Evolutionary conservation across 2,797 vertebrate species (phyloP).

Genomic region (Helostoma temminkii): DNA sequence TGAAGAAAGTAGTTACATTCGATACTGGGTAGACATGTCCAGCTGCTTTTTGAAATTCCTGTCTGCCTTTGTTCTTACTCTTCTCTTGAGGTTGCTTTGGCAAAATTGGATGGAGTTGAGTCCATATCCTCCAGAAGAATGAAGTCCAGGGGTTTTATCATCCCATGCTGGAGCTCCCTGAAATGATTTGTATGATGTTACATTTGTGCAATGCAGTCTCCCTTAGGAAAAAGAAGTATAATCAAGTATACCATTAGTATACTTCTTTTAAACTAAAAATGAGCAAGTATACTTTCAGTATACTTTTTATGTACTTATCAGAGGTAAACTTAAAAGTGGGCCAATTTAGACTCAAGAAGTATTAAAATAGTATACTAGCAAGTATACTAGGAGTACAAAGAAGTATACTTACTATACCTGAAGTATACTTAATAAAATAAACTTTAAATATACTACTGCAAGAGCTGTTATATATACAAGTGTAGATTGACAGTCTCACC

Average conservation of each 20-base stretch:
- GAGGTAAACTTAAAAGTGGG: no score
- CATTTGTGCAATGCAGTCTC: neutral
- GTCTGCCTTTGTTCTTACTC: slow-evolving; percentile 17
- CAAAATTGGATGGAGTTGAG: slow-evolving; percentile 15
- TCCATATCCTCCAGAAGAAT: slow-evolving; percentile 42
- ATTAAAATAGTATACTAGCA: no score
- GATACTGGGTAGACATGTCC: neutral
- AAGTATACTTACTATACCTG: no score
- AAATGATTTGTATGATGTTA: slow-evolving; percentile 44
- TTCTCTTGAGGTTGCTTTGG: slow-evolving; percentile 9
- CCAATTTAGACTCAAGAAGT: no score
- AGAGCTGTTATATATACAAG: neutral
- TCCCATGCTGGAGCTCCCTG: slow-evolving; percentile 73
- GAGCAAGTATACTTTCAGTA: no score
- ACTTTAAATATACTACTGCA: no score
- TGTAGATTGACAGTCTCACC: neutral
- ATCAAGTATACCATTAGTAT: no score
- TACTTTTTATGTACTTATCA: no score
- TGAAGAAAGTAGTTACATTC: neutral
- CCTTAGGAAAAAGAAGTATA: no score
- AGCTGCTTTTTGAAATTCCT: neutral
- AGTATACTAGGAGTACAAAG: no score
- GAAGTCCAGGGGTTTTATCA: slow-evolving; percentile 77
- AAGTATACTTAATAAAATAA: no score
- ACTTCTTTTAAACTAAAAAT: no score